A percentile compares a stretch with the other conserved stretches of the same genome.
Conservation (phyloP, 2,888 invertebrate species). For the Heliconius ethilla region DNA sequence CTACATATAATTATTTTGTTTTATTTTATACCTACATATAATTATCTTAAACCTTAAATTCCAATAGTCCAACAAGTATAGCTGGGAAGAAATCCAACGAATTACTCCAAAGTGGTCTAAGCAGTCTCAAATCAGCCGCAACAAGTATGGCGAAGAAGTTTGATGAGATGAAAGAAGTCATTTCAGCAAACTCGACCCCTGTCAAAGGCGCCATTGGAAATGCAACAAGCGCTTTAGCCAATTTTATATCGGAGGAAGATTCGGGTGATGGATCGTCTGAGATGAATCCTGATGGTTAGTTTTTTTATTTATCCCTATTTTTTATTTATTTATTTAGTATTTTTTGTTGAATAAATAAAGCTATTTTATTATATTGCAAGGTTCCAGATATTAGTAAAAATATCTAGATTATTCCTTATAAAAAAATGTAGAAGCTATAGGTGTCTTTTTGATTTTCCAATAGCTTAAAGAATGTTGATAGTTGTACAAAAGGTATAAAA, state of each 20-base stretch:
- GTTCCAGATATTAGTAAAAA: too few species aligned
- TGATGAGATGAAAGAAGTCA: constrained; percentile 95
- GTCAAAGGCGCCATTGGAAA: constrained; percentile 84
- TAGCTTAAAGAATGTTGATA: too few species aligned
- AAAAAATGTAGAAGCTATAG: too few species aligned
- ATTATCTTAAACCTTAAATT: constrained; percentile 2
- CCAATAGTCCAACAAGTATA: constrained; percentile 88
- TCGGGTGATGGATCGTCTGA: constrained; percentile 75
- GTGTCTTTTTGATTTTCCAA: too few species aligned
- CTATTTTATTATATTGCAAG: too few species aligned
- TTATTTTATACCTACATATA: not conserved
- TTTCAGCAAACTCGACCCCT: constrained; percentile 93
- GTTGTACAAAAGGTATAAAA: too few species aligned
- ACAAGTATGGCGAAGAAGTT: constrained; percentile 93
- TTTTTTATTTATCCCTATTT: not conserved
- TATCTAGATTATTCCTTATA: too few species aligned
- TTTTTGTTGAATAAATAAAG: too few species aligned
- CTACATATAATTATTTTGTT: too few species aligned
- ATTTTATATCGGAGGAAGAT: constrained; percentile 69
- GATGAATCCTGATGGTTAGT: constrained; percentile 77
- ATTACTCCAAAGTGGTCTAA: constrained; percentile 91
- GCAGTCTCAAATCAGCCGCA: constrained; percentile 92
- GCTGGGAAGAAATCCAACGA: constrained; percentile 94
- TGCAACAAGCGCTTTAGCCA: constrained; percentile 71
- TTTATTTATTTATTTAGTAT: too few species aligned